Conservation (phyloP, 1,140 invertebrate genomes). For the Nasonia vitripennis region DNA sequence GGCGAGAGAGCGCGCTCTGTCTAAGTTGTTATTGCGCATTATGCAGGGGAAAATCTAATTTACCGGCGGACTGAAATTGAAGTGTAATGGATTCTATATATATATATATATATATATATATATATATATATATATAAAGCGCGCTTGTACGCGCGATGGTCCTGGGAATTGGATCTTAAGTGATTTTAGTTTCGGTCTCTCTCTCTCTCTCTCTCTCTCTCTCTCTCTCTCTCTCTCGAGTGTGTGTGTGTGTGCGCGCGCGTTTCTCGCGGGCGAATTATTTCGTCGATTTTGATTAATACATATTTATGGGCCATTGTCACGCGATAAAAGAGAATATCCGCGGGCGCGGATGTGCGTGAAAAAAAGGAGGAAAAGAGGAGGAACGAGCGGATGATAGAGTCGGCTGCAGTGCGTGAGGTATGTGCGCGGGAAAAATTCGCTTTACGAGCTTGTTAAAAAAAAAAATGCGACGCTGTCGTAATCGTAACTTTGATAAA, state of each 20-base stretch:
- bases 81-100: conserved; percentile 37
- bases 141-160: background rate
- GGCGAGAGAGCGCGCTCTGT: too few relatives aligned
- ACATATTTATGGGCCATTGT: background rate
- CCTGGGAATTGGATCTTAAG: conserved; percentile 39
- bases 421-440: background rate
- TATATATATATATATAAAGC: conserved; percentile 33
- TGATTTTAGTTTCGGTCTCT: conserved; percentile 2
- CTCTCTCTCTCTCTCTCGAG: background rate
- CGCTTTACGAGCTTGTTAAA: too few relatives aligned
- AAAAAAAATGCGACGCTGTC: background rate
- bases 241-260: background rate
- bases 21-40: conserved; percentile 45
- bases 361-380: background rate
- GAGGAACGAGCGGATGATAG: background rate
- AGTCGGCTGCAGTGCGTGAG: background rate
- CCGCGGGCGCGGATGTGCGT: background rate
- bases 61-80: conserved; percentile 40
- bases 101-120: conserved; percentile 37
- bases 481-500: background rate
- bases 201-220: too few relatives aligned
- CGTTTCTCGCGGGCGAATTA: background rate
- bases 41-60: conserved; percentile 45
- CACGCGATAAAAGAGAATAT: background rate
- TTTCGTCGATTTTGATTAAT: conserved; percentile 20